Evolutionary conservation across 92 coral and sea anemone species (phyloP).

Genomic region (Pocillopora meandrina): DNA sequence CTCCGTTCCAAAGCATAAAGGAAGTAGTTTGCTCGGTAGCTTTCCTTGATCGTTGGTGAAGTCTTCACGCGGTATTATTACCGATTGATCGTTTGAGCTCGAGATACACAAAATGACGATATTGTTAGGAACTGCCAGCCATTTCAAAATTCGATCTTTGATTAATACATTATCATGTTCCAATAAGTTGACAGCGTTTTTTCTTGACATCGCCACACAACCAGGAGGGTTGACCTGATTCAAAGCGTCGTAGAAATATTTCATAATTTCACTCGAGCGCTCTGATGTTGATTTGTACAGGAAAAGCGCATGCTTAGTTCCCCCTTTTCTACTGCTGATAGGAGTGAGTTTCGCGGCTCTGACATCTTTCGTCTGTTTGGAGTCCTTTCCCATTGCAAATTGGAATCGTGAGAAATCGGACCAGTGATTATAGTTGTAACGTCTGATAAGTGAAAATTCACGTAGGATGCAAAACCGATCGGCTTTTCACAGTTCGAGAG

Average conservation of each 20-base stretch:
- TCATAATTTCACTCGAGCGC: conserved; percentile 46
- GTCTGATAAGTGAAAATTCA: too few relatives aligned
- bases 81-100: conserved; percentile 34
- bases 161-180: conserved; percentile 24
- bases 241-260: conserved; percentile 75
- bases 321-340: conserved; percentile 19
- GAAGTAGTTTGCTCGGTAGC: conserved; percentile 67
- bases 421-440: not conserved
- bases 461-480: too few relatives aligned
- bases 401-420: not conserved
- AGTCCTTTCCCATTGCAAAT: conserved; percentile 62
- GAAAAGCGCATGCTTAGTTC: conserved; percentile 55
- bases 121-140: conserved; percentile 63
- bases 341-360: conserved; percentile 19
- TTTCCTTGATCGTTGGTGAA: conserved; percentile 52
- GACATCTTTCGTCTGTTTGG: conserved; percentile 28
- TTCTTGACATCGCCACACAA: conserved; percentile 49
- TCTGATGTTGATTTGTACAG: conserved; percentile 63
- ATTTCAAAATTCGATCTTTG: conserved; percentile 37
- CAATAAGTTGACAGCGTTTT: conserved; percentile 66
- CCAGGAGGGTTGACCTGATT: conserved; percentile 53
- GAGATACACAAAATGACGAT: conserved; percentile 73
- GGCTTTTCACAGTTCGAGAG: too few relatives aligned
- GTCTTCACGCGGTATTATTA: conserved; percentile 47
- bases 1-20: conserved; percentile 75